Evolutionary conservation across 2,797 vertebrate species (phyloP).

Genomic region (Pangasius djambal): DNA sequence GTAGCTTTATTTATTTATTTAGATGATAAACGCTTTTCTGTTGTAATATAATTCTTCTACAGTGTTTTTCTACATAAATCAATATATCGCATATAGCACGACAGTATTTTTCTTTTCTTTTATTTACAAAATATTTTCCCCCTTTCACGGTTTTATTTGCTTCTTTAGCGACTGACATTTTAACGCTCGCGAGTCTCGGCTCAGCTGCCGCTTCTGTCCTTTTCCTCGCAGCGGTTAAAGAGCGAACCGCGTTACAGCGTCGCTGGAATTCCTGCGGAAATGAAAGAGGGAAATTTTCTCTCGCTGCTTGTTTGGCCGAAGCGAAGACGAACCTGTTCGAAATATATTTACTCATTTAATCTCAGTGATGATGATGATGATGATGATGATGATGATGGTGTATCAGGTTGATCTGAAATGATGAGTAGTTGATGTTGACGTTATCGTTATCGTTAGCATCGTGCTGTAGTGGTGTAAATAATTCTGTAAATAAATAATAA

Average conservation of each 20-base stretch:
- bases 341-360: not conserved
- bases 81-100: not conserved
- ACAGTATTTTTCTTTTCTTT: not conserved
- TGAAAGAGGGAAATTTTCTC: slow-evolving; percentile 37
- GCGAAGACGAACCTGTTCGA: not conserved
- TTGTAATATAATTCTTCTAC: not conserved
- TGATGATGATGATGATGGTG: not conserved
- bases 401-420: not conserved
- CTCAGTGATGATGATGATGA: not conserved
- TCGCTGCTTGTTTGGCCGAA: not conserved
- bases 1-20: not conserved
- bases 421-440: too few relatives aligned
- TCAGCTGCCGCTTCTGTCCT: not conserved
- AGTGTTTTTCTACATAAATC: not conserved
- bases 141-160: too few relatives aligned
- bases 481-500: not conserved
- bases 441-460: not conserved
- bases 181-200: not conserved
- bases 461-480: not conserved
- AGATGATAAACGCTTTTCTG: not conserved
- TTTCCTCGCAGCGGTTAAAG: not conserved
- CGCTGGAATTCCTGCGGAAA: slow-evolving; percentile 60
- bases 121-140: not conserved
- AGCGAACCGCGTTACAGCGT: slow-evolving; percentile 36
- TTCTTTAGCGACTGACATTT: not conserved